A percentile compares a stretch with the other conserved stretches of the same genome.
These are phyloP conservation scores for Piezodorus guildinii DNA, from an alignment of 1,140 invertebrate species.

Conservation along the genomic window DNA sequence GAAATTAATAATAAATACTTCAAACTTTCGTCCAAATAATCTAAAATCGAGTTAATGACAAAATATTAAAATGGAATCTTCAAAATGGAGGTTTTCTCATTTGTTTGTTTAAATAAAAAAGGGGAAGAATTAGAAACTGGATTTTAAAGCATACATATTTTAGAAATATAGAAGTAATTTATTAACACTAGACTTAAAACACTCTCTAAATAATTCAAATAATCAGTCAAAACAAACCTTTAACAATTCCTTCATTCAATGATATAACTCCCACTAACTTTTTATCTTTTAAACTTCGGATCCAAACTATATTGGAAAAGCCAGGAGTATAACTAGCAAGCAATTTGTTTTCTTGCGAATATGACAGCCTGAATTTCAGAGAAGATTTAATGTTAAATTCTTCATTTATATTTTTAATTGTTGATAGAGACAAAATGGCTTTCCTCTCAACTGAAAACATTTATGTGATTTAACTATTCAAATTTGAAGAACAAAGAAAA, in stretches of 20 bases:
- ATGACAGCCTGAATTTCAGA: not conserved
- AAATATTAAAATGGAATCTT: too few relatives aligned
- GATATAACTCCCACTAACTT: not conserved
- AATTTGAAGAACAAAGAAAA: not conserved
- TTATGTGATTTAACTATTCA: not conserved
- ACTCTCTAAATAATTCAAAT: too few relatives aligned
- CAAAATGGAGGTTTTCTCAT: too few relatives aligned
- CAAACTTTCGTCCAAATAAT: too few relatives aligned
- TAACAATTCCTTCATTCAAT: not conserved
- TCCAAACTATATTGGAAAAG: not conserved
- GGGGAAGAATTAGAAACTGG: too few relatives aligned
- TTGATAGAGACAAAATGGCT: not conserved
- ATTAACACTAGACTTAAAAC: too few relatives aligned
- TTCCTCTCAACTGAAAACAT: not conserved
- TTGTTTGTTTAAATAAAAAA: too few relatives aligned
- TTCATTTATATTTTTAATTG: constrained; percentile 1
- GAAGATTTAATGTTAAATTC: not conserved
- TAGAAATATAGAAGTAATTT: too few relatives aligned
- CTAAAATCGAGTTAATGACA: too few relatives aligned
- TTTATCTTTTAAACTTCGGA: not conserved
- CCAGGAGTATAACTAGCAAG: not conserved
- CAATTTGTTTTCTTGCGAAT: not conserved
- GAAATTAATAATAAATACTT: not conserved
- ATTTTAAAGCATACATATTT: too few relatives aligned
- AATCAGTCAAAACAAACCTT: not conserved